Percentiles rank a stretch among this genome's conserved stretches.
These are phyloP conservation scores for Chascanopsetta lugubris DNA, from an alignment of 2,113 vertebrate genomes.

Conservation along the genomic window DNA sequence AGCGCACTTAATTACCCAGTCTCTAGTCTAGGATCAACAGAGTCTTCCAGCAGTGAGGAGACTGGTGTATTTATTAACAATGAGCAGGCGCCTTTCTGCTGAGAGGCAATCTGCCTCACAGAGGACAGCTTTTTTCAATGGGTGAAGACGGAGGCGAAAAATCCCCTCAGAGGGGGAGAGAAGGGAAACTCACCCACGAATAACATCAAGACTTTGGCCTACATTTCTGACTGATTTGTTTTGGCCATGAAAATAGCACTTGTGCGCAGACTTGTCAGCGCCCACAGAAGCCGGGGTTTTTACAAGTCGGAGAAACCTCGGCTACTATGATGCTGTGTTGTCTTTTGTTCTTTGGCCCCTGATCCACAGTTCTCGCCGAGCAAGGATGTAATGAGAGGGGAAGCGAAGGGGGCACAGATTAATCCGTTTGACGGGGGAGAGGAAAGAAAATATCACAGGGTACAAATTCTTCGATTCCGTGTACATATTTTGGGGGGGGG, in stretches of 20 bases:
- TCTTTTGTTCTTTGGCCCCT: slow-evolving; percentile 64
- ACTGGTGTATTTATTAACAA: slow-evolving; percentile 75
- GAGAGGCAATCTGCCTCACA: slow-evolving; percentile 63
- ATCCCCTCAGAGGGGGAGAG: slow-evolving; percentile 45
- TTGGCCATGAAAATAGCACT: slow-evolving; percentile 58
- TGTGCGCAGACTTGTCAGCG: slow-evolving; percentile 54
- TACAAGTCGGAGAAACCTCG: slow-evolving; percentile 66
- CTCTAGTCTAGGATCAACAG: slow-evolving; percentile 77
- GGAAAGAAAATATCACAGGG: slow-evolving; percentile 15
- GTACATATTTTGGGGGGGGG: slow-evolving; percentile 26
- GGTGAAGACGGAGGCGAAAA: slow-evolving; percentile 45
- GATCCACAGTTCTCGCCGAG: slow-evolving; percentile 43
- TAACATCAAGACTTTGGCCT: slow-evolving; percentile 66
- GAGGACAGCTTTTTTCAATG: slow-evolving; percentile 23
- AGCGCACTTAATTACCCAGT: slow-evolving; percentile 78
- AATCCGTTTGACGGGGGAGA: slow-evolving; percentile 36
- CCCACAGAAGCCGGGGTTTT: slow-evolving; percentile 62
- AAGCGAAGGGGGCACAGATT: slow-evolving; percentile 44
- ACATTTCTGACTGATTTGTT: slow-evolving; percentile 67
- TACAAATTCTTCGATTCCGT: slow-evolving; percentile 1
- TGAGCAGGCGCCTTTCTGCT: slow-evolving; percentile 63
- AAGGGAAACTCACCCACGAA: slow-evolving; percentile 54
- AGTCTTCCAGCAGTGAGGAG: slow-evolving; percentile 70
- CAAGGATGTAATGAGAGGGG: slow-evolving; percentile 47
- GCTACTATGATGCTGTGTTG: slow-evolving; percentile 68